Conservation (phyloP, 2,888 invertebrate genomes). For the Xestia ashworthii region DNA sequence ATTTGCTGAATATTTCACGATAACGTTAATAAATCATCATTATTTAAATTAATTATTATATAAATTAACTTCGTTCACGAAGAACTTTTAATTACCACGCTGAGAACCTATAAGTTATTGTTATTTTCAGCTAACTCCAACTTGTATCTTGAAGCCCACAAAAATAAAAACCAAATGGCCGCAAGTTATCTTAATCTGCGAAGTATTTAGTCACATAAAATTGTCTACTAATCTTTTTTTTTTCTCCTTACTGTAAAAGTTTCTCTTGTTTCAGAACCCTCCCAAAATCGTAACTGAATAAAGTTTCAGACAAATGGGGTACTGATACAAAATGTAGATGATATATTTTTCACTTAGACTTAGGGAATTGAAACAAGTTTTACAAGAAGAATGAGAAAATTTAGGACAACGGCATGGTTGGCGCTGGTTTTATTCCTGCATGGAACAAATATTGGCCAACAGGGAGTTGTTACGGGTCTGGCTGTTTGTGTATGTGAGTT, state of each 20-base stretch:
- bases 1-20: neutral
- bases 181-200: constrained; percentile 26
- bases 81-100: neutral
- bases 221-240: constrained; percentile 37
- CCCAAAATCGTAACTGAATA: constrained; percentile 36
- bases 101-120: neutral
- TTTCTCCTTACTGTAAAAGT: constrained; percentile 28
- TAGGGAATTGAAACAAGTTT: constrained; percentile 18
- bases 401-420: neutral
- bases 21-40: neutral
- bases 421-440: too few species aligned
- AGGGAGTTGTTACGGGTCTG: too few species aligned
- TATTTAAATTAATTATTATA: neutral
- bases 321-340: constrained; percentile 42
- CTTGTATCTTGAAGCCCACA: neutral
- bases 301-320: constrained; percentile 47
- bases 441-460: too few species aligned
- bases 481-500: too few species aligned
- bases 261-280: constrained; percentile 27
- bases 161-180: constrained; percentile 15
- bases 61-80: neutral
- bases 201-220: constrained; percentile 43
- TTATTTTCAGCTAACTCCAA: neutral
- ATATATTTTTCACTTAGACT: constrained; percentile 38
- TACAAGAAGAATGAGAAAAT: neutral